Evolutionary conservation across 2,113 vertebrate genomes (phyloP), one percentile per base, ranked within the genome.

Genomic region (Merops nubicus): DNA sequence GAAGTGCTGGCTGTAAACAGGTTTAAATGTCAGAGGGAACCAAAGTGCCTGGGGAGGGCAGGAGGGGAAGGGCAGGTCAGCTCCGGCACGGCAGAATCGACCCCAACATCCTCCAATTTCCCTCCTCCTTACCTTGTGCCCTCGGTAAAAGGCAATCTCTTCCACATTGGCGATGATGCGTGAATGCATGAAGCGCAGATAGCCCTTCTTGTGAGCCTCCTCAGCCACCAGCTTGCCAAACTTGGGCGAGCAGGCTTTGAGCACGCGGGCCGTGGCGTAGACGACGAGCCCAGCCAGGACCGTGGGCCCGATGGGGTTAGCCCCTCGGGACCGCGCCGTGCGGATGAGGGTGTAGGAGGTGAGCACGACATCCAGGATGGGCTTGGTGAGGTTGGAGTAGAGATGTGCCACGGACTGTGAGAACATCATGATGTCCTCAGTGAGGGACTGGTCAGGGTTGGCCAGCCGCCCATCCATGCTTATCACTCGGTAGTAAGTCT

Each of bases 371-470:
- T 99, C 99, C 95, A 99, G 96, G 75, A 99, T 99, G 45, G 99
- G 99, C 91, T 99, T 99, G 94, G 99, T 99, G 62, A 99, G 98
- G 96, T 99, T 99, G n/a, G 99, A 99, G 64, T 99, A 99, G 56
- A 99, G 97, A 76, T 99, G 99, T 2, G 99, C 99, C 89, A 99
- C 98, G 0, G 99, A 99, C 88, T 99, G 99, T 2, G 99, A 99
- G 78, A 99, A 99, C 98, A 99, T 98, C 98, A 98, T 99, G 18
- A 99, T 99, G 90, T 99, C 99, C 97, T 99, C 99, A 0, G 99
- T 99, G 45, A 99, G 98, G 23, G 99, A 99, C 97, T 99, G 99
- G 97, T 99, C 99, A 3, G 99, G 99, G 96, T 99, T 99, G 80
- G 99, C 98, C 82, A 99, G 98, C 65, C 99, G 98, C 63, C 99